phyloP scores from a whole-genome alignment of 23 tunicate species.

The Clavelina lepadiformis region DNA sequence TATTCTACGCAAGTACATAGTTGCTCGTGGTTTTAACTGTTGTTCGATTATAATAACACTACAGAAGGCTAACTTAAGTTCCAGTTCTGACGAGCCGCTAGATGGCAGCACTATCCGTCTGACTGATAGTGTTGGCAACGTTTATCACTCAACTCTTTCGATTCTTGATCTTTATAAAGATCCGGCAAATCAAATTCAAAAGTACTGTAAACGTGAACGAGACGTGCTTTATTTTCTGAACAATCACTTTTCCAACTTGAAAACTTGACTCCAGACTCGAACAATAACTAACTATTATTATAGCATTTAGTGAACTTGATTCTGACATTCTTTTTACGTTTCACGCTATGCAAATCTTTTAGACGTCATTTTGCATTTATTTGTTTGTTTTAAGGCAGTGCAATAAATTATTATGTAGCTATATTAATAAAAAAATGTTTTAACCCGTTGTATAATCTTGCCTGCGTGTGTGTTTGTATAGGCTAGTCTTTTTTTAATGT shows the following conservation, averaged over 20 bases:
- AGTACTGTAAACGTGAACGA: conserved; percentile 20
- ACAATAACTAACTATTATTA: no score
- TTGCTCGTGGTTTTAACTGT: conserved; percentile 50
- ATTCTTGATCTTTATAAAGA: conserved; percentile 64
- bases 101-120: background rate
- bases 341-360: no score
- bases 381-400: no score
- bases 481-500: no score
- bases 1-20: conserved; percentile 24
- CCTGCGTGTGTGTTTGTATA: no score
- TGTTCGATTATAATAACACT: conserved; percentile 64
- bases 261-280: no score
- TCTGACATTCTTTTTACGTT: no score
- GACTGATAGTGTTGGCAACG: conserved; percentile 26
- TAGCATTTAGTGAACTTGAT: no score
- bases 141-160: conserved; percentile 28
- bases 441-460: no score
- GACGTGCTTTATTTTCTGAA: conserved; percentile 6
- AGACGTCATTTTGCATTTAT: no score
- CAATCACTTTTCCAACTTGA: conserved; percentile 15
- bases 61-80: background rate
- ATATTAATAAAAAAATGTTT: no score
- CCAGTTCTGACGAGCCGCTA: background rate
- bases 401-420: no score
- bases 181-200: conserved; percentile 27